These are phyloP conservation scores for Apocheima hispidaria DNA, from an alignment of 2,888 invertebrate species.

Conservation along the genomic window DNA sequence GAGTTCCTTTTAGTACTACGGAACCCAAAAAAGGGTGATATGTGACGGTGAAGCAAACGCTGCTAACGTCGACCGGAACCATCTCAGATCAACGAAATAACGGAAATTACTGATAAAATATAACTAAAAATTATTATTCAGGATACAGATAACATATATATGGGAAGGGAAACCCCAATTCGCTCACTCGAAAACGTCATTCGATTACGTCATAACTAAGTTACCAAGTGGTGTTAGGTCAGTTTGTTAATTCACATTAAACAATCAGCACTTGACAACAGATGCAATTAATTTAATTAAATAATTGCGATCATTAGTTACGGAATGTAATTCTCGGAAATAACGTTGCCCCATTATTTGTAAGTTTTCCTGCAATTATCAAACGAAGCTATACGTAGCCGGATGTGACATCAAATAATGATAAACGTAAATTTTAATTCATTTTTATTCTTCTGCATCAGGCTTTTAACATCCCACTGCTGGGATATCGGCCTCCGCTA, in stretches of 20 bases:
- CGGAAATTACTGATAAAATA: not conserved
- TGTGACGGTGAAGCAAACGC: too few relatives aligned
- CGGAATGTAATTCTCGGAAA: not conserved
- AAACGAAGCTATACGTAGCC: not conserved
- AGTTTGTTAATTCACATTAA: not conserved
- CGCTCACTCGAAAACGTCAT: not conserved
- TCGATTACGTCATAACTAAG: not conserved
- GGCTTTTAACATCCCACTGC: too few relatives aligned
- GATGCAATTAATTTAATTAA: not conserved
- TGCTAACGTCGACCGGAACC: too few relatives aligned
- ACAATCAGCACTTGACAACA: not conserved
- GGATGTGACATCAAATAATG: constrained; percentile 4
- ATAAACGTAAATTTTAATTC: too few relatives aligned
- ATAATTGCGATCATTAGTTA: not conserved
- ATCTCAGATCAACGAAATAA: too few relatives aligned
- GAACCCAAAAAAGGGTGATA: too few relatives aligned
- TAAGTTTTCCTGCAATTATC: not conserved
- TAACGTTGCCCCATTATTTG: not conserved
- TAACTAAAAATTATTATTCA: too few relatives aligned
- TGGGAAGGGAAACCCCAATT: too few relatives aligned
- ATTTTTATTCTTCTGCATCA: too few relatives aligned
- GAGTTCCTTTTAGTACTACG: too few relatives aligned
- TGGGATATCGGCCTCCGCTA: too few relatives aligned
- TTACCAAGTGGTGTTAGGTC: too few relatives aligned
- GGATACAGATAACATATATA: not conserved